Evolutionary conservation across 2,797 vertebrate genomes (phyloP).

Genomic region (Thalassophryne amazonica): DNA sequence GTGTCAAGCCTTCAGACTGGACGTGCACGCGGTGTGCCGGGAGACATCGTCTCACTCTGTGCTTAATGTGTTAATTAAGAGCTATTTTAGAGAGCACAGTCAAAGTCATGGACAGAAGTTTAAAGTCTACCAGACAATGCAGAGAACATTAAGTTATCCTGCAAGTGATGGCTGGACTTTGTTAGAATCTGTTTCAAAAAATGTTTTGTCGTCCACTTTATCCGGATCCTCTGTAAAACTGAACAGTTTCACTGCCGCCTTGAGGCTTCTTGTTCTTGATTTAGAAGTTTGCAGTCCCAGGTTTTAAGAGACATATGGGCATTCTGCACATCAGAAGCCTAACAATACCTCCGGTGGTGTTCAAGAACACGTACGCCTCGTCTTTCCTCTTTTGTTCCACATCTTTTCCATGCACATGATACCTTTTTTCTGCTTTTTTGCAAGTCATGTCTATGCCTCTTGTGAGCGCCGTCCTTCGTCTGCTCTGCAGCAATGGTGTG

Average conservation of each 20-base stretch:
- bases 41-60: constrained; percentile 43
- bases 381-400: neutral
- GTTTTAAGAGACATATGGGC: no score
- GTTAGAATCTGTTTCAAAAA: no score
- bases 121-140: neutral
- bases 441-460: constrained; percentile 28
- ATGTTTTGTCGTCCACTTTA: no score
- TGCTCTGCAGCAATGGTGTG: constrained; percentile 30
- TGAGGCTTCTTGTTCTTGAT: no score
- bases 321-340: no score
- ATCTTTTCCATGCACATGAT: neutral
- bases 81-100: constrained; percentile 19
- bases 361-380: no score
- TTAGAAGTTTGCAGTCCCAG: no score
- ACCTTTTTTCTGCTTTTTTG: constrained; percentile 8
- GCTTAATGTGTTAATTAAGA: constrained; percentile 27
- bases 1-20: no score
- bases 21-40: constrained; percentile 11
- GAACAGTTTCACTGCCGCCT: no score
- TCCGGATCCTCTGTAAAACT: no score
- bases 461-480: constrained; percentile 34
- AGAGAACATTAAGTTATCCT: neutral
- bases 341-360: no score
- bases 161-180: no score
- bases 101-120: constrained; percentile 16